Base-by-base conservation (phyloP, 30 jellyfish, hydroid and myxozoan species). In the Nemopilema nomurai region DNA sequence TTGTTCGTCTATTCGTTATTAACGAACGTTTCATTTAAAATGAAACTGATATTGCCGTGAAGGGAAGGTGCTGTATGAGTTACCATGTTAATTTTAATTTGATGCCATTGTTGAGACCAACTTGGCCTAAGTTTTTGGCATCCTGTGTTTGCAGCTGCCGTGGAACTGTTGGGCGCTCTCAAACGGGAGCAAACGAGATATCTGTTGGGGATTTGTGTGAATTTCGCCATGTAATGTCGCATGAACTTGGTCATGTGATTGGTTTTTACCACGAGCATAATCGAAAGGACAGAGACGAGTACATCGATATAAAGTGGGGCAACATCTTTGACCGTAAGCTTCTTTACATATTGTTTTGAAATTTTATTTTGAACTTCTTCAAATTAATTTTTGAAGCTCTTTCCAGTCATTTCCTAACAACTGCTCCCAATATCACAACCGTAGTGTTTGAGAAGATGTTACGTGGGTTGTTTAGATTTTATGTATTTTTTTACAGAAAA, bases 181-280 rank as follows among this genome's bases (percentile, higher is more conserved):
- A 87, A 16, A n/a, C n/a, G n/a, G 96, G 97, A 13, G 89, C 82
- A 23, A 87, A 92, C 80, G 52, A 65, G 49, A 92, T 92, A 32
- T 92, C 98, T 0, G 96, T 92, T 18, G 98, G 98, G 4, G 63
- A 74, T 79, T 93, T 90, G 24, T 92, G 98, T 52, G 98, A 92
- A 27, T 88, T 74, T 57, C 97, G 82, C 28, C 96, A 92, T 70
- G 97, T 92, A 18, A 87, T 87, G 96, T 51, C 98, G 24, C 98
- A 92, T 62, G 98, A 92, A 69, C 87, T 92, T 49, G 98, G 98
- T 69, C 98, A 92, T 83, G 96, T 77, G 74, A 89, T 92, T 66
- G 88, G 95, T 19, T 76, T 82, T 71, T 91, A 71, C 30, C 98
- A 91, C 71, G 98, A 91, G 80, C 98, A 91, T 26, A 91, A 79